A percentile compares a stretch with the other conserved stretches of the same genome.
Evolutionary conservation across 2,888 invertebrate genomes (phyloP).

Genomic region (Rhagophthalmus giganteus): DNA sequence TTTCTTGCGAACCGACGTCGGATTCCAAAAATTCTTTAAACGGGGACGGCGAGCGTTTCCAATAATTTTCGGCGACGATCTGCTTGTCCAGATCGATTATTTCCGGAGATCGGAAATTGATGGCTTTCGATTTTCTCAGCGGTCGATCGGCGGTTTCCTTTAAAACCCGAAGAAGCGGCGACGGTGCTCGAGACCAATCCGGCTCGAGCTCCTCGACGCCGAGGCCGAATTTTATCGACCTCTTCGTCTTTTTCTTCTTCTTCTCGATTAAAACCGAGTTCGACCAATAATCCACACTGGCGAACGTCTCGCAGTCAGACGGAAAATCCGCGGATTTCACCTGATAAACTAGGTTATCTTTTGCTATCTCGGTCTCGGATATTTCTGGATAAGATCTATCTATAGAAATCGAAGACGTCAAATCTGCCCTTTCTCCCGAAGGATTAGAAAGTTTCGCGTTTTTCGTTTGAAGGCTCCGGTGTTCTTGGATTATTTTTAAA

Average conservation of each 20-base stretch:
- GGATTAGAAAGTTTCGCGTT: background rate
- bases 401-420: background rate
- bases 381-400: background rate
- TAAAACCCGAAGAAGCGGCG: conserved; percentile 1
- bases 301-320: conserved; percentile 17
- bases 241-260: conserved; percentile 31
- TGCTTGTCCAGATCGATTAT: conserved; percentile 51
- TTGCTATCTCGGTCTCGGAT: background rate
- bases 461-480: conserved; percentile 36
- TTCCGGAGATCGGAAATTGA: conserved; percentile 41
- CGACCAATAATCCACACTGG: conserved; percentile 11
- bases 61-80: conserved; percentile 56
- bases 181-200: conserved; percentile 16
- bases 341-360: background rate
- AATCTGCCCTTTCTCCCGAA: background rate
- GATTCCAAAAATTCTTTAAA: conserved; percentile 46
- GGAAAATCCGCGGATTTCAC: background rate
- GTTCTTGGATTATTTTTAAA: conserved; percentile 41
- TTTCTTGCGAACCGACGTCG: conserved; percentile 6
- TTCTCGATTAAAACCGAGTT: conserved; percentile 6
- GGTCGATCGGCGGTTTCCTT: background rate
- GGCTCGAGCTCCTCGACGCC: conserved; percentile 46
- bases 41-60: conserved; percentile 56
- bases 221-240: conserved; percentile 8
- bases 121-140: background rate